Base-by-base conservation (phyloP, 2,113 vertebrate species). In the Scatophagus argus region DNA sequence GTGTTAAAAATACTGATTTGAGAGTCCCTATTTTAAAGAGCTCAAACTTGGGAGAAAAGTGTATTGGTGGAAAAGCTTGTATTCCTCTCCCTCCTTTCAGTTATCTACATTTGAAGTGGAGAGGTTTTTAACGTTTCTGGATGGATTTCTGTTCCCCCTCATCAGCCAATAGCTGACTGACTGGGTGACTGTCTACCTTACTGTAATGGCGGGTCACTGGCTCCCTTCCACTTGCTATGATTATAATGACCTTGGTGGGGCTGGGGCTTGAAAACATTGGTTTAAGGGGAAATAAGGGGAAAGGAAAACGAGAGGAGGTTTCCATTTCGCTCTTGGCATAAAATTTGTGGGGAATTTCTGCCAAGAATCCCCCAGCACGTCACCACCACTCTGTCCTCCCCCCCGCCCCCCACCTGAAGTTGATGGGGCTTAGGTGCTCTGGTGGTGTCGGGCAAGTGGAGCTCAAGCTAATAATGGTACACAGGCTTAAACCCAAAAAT, bases 271-370 rank as follows among this genome's bases (percentile, higher is more conserved):
- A 94, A 95, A 95, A 94, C 93, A 94, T 93, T 94, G 94, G 94
- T 94, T 94, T 94, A 94, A 92, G 91, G 91, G 93, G 87, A 94
- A 94, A 92, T 94, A 94, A 92, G 91, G 91, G 93, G 87, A 94
- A 94, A 92, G 91, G 92, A 94, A 95, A 94, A 94, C 91, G 88
- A 91, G 92, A 93, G 92, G 91, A 86, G 92, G 93, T 95, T 95
- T 95, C 94, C 94, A 95, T 95, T 95, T 95, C 90, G 38, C 88
- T 93, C 92, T 94, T 95, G 94, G 93, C 94, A 93, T 93, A 91
- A 90, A 86, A 91, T 94, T 91, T 93, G 91, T 79, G 83, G 88
- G 83, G 85, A 88, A 91, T 88, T 90, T 93, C 89, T 93, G 93
- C 92, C 94, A 93, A 93, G 89, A 92, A 88, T 79, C 82, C 81